Base-by-base conservation (phyloP, 92 coral and sea anemone species). In the Epizoanthus illoricatus region DNA sequence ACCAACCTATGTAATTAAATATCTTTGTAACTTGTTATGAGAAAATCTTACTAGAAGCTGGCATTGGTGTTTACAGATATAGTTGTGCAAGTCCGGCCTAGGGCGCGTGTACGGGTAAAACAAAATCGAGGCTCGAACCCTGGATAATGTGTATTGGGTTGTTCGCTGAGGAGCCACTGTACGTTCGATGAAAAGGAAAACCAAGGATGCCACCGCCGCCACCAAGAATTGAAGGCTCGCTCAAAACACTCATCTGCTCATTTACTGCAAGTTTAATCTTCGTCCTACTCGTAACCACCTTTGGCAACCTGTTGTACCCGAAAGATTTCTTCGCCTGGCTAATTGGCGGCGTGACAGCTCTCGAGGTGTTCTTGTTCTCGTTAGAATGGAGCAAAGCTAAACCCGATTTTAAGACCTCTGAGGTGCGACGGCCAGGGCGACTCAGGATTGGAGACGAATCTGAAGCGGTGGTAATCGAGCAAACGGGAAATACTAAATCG, bases 281-380 rank as follows among this genome's bases (percentile, higher is more conserved):
- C 72, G 42, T 68, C 11, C 17, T 68, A 68, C 7, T 68, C 11
- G 72, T 68, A 4, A 68, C 40, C 40, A 39, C 43, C 19, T 13
- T 68, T 68, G 71, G 49, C n/a, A 68, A 68, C 72, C 72, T 36
- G 72, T 68, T 68, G 45, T 68, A 68, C 49, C 72, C 52, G 21
- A 68, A 68, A 0, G 72, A 68, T 18, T 68, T 33, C 41, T 68
- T 68, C 72, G 20, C n/a, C 45, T 5, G 72, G 72, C 47, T 68
- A 43, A 33, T 68, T 5, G 72, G 72, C 52, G 20, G 49, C 3
- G 72, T 68, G 52, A 52, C 56, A 52, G 13, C 56, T 10, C 56
- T 52, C 56, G 56, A 52, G 56, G 12, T 52, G 56, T 33, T 68
- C 72, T 39, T 68, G 52, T 68, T 68, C 52, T 68, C 52, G n/a